Evolutionary conservation across 1,140 invertebrate species (phyloP).

Genomic region (Arion vulgaris): DNA sequence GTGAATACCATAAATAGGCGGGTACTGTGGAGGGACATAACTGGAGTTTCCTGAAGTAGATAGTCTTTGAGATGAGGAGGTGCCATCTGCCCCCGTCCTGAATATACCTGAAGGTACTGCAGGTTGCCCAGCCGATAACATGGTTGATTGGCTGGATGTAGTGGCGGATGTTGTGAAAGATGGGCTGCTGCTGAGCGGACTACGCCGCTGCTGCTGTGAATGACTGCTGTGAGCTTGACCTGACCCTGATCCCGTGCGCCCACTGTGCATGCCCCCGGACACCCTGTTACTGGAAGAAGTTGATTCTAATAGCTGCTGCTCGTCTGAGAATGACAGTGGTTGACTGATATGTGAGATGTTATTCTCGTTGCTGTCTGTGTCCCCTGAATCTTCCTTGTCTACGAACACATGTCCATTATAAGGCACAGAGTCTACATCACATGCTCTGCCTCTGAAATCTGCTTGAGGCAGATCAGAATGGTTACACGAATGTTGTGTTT

Average conservation of each 20-base stretch:
- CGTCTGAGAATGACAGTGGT: background rate
- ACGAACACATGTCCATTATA: background rate
- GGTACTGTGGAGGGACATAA: slow-evolving; percentile 48
- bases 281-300: slow-evolving; percentile 7
- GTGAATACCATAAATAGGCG: slow-evolving; percentile 51
- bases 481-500: background rate
- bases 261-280: slow-evolving; percentile 56
- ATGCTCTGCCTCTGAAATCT: background rate
- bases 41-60: slow-evolving; percentile 26
- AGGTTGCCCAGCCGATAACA: slow-evolving; percentile 55
- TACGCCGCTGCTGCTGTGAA: slow-evolving; percentile 19
- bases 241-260: slow-evolving; percentile 43
- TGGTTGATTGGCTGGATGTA: slow-evolving; percentile 40
- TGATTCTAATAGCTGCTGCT: slow-evolving; percentile 19
- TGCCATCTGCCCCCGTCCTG: slow-evolving; percentile 35
- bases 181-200: slow-evolving; percentile 34
- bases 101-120: slow-evolving; percentile 47
- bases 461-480: background rate
- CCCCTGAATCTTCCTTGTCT: slow-evolving; percentile 3
- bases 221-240: slow-evolving; percentile 42
- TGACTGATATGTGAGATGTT: background rate
- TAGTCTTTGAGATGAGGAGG: slow-evolving; percentile 24
- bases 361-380: background rate
- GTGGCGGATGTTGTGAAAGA: slow-evolving; percentile 30
- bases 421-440: background rate